Evolutionary conservation across 1,140 invertebrate genomes (phyloP), one percentile per base, ranked within the genome.

Genomic region (Zaprionus camerounensis): DNA sequence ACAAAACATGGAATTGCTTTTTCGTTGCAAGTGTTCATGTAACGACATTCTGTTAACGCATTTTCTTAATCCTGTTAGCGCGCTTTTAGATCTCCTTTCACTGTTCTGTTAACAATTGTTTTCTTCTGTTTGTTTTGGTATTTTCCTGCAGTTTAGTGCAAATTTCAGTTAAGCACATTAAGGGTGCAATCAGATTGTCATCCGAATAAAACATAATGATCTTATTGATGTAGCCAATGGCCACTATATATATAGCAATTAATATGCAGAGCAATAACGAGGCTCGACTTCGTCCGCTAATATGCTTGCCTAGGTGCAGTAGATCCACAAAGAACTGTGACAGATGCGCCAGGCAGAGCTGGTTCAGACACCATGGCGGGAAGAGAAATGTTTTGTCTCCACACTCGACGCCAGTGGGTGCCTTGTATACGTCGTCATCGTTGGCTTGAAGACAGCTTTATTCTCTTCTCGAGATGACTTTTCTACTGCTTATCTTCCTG

Each of bases 281-380:
- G 5, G 24, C 24, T 6, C 26, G 6, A 28, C 5, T 28, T 28
- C 6, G 26, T 68, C 80, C 53, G 91, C 63, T 57, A 72, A 97
- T 94, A 80, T 96, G 95, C 49, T 95, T 93, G 69, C 95, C 94
- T 44, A 95, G 93, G 22, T 94, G 93, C 53, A 95, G 82, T 1
- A 97, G 94, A 91, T 97, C 96, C 41, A 97, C 94, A 78, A 96
- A 95, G 77, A 94, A 94, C 2, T 94, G 82, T 2, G 96, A 94
- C 71, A 96, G 94, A 28, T 93, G 75, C 2, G 94, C 95, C 6
- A 90, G 90, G 64, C 94, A 94, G 69, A 95, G 95, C 66, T 94
- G 93, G 11, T 95, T 82, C 2, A 95, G 86, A 87, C 97, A 96
- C 96, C 95, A 97, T 6, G 75, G 63, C n/a, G 96, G 95, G 71